These are phyloP conservation scores for Zonitis immaculata DNA, from an alignment of 2,888 invertebrate species.

Conservation along the genomic window DNA sequence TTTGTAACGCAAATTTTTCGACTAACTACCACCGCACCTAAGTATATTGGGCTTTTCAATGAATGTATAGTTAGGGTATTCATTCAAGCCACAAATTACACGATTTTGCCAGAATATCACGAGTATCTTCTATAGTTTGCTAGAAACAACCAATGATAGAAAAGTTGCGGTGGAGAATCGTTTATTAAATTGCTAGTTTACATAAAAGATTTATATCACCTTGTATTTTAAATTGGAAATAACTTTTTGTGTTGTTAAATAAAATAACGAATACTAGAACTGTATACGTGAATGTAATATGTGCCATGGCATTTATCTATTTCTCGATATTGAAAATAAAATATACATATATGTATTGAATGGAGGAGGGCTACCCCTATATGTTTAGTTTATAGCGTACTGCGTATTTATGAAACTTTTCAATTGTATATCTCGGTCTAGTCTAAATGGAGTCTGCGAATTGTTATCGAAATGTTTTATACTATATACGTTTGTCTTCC, in stretches of 20 bases:
- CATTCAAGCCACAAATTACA: too few relatives aligned
- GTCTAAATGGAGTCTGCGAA: constrained; percentile 23
- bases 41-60: too few relatives aligned
- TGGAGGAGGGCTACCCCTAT: constrained; percentile 14
- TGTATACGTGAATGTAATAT: constrained; percentile 27
- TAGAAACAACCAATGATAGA: too few relatives aligned
- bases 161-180: too few relatives aligned
- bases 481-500: constrained; percentile 5
- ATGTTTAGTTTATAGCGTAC: constrained; percentile 23
- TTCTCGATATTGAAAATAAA: constrained; percentile 29
- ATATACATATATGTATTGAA: constrained; percentile 29
- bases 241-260: constrained; percentile 32
- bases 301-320: constrained; percentile 28
- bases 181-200: too few relatives aligned
- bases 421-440: constrained; percentile 25
- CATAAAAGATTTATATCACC: constrained; percentile 29
- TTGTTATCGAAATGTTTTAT: constrained; percentile 27
- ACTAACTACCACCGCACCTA: too few relatives aligned
- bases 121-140: too few relatives aligned
- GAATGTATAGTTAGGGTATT: too few relatives aligned
- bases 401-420: constrained; percentile 28
- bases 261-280: constrained; percentile 26
- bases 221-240: constrained; percentile 34
- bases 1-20: too few relatives aligned
- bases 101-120: too few relatives aligned